A percentile compares a stretch with the other conserved stretches of the same genome.
Conservation (phyloP, 92 coral and sea anemone genomes). For the Zoanthus solanderi region DNA sequence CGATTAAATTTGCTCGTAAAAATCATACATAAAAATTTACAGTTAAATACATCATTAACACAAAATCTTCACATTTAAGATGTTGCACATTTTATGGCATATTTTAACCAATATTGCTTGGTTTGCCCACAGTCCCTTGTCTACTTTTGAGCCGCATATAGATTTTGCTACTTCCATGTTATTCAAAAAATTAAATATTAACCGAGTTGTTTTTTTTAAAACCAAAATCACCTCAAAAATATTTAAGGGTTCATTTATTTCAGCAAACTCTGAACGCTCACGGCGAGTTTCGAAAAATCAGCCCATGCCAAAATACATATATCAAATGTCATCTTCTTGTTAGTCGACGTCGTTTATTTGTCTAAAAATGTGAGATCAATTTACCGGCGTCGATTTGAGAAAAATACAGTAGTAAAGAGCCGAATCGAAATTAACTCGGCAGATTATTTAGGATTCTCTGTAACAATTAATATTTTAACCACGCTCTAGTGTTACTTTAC, state of each 20-base stretch:
- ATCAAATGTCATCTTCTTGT: neutral
- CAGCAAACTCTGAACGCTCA: neutral
- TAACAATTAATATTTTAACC: neutral
- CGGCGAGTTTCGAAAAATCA: neutral
- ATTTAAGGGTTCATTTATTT: neutral
- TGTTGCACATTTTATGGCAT: slow-evolving; percentile 1
- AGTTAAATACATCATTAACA: slow-evolving; percentile 38
- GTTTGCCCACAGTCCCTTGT: neutral
- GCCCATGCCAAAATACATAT: neutral
- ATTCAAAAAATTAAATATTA: too few relatives aligned
- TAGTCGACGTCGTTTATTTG: neutral
- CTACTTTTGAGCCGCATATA: neutral
- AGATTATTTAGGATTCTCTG: slow-evolving; percentile 13
- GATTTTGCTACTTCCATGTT: neutral
- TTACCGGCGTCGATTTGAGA: slow-evolving; percentile 18
- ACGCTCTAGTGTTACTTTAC: neutral
- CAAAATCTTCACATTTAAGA: slow-evolving; percentile 35
- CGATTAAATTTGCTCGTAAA: slow-evolving; percentile 48
- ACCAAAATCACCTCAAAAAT: neutral
- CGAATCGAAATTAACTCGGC: slow-evolving; percentile 17
- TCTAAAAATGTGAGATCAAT: neutral
- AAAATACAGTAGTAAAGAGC: slow-evolving; percentile 23
- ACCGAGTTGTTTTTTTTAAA: neutral
- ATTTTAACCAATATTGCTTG: neutral
- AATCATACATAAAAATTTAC: neutral